These are phyloP conservation scores for Cololabis saira DNA, from an alignment of 2,113 vertebrate genomes.

Conservation along the genomic window DNA sequence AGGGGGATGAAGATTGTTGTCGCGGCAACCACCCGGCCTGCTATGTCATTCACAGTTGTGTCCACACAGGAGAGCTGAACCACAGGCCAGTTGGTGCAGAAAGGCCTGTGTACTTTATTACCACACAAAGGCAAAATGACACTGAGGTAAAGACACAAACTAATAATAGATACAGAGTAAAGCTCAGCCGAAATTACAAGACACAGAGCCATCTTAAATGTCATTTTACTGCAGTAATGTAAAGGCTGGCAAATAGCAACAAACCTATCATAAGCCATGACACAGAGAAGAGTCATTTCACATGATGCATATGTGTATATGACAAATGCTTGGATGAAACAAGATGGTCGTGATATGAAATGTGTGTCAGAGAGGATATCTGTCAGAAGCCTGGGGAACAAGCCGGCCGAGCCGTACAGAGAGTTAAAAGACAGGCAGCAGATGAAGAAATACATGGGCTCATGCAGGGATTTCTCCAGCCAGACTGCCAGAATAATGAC, in stretches of 20 bases:
- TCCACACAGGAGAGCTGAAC: slow-evolving; percentile 34
- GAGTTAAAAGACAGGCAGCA: slow-evolving; percentile 42
- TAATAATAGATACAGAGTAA: neutral
- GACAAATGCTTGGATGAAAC: slow-evolving; percentile 32
- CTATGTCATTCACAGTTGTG: neutral
- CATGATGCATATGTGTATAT: slow-evolving; percentile 12
- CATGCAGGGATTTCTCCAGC: slow-evolving; percentile 36
- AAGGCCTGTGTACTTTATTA: slow-evolving; percentile 3
- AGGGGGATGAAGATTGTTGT: neutral
- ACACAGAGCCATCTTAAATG: fast-evolving
- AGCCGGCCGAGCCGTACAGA: slow-evolving; percentile 36
- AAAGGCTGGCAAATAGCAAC: slow-evolving; percentile 45
- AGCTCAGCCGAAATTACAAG: neutral
- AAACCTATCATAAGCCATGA: slow-evolving; percentile 47
- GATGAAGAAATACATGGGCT: slow-evolving; percentile 51
- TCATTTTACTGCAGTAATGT: slow-evolving; percentile 38
- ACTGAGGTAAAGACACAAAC: neutral
- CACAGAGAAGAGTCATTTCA: slow-evolving; percentile 5
- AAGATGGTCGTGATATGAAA: slow-evolving; percentile 9
- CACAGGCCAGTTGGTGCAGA: slow-evolving; percentile 32
- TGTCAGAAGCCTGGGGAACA: slow-evolving; percentile 44
- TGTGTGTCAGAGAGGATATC: slow-evolving; percentile 42
- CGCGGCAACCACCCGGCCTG: fast-evolving
- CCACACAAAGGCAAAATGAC: slow-evolving; percentile 12
- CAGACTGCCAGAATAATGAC: slow-evolving; percentile 21